Evolutionary conservation across 1,140 invertebrate species (phyloP).

Genomic region (Drosophila navojoa): DNA sequence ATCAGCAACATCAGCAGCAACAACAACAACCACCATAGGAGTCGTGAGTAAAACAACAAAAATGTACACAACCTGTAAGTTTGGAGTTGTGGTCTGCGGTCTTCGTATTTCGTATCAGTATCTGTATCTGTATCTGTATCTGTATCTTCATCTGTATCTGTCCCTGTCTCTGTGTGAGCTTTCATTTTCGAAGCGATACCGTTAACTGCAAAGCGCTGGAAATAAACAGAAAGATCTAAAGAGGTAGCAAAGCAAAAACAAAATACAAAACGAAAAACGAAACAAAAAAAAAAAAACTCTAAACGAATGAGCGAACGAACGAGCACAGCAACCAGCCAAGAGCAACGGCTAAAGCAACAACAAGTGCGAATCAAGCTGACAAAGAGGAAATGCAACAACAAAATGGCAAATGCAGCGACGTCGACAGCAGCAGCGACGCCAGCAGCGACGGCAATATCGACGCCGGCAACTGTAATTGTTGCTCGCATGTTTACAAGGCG

Average conservation of each 20-base stretch:
- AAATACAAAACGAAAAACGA: conserved; percentile 3
- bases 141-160: conserved; percentile 4
- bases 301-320: conserved; percentile 28
- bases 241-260: conserved; percentile 35
- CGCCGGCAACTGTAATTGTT: conserved; percentile 72
- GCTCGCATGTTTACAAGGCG: conserved; percentile 72
- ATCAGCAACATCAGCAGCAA: conserved; percentile 13
- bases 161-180: conserved; percentile 57
- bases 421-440: conserved; percentile 22
- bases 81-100: conserved; percentile 41
- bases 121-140: conserved; percentile 19
- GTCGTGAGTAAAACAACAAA: conserved; percentile 62
- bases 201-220: conserved; percentile 73
- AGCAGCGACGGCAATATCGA: conserved; percentile 13
- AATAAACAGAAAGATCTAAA: conserved; percentile 68
- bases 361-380: conserved; percentile 60
- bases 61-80: conserved; percentile 70
- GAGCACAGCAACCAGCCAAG: conserved; percentile 30
- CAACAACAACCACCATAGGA: conserved; percentile 29
- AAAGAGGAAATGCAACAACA: conserved; percentile 76
- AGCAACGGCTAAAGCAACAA: conserved; percentile 55
- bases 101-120: conserved; percentile 20
- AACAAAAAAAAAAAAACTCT: conserved; percentile 29
- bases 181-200: conserved; percentile 81
- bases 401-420: conserved; percentile 50